Evolutionary conservation across 2,888 invertebrate genomes (phyloP), one percentile per base, ranked within the genome.

Genomic region (Cyclophora punctaria): DNA sequence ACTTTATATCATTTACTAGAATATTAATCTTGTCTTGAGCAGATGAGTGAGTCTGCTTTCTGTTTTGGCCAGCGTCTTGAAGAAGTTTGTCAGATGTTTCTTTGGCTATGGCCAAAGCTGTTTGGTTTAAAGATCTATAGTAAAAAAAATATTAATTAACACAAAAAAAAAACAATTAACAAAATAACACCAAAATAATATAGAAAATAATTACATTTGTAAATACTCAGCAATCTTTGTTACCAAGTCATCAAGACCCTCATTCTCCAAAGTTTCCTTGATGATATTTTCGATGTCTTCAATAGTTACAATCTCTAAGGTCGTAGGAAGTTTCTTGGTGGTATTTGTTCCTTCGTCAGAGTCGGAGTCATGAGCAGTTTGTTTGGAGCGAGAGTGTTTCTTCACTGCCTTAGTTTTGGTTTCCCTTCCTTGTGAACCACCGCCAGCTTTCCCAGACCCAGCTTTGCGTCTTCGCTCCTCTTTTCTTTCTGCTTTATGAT

Each of bases 361-460:
- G 55, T 94, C 94, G 34, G 91, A 92, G 62, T 92, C 92, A 48
- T 91, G 91, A 44, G 90, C 89, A 46, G 88, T 66, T 67, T 89
- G 89, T 67, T 90, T 91, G n/a, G 86, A 82, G 78, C 90, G 67
- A 80, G 85, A 80, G 75, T 93, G 92, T 83, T 97, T 98, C 72
- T 98, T 98, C 0, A 95, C 94, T 2, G 97, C 94, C 74, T 96
- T 98, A 0, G 96, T 98, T 89, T 97, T 98, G 0, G 97, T 97
- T 89, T 98, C 98, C 42, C 98, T 90, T 0, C 98, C 98, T 78
- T 98, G 98, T 6, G 94, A 92, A 2, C 98, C 98, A 7, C 98
- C 97, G 7, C 98, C 98, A 47, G 93, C 93, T 89, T 97, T 98
- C 2, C 96, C 96, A 35, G 93, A 91, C 3, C 93, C 86, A 2